A percentile compares a stretch with the other conserved stretches of the same genome.
Evolutionary conservation across 2,888 invertebrate species (phyloP).

Genomic region (Papilio protenor): DNA sequence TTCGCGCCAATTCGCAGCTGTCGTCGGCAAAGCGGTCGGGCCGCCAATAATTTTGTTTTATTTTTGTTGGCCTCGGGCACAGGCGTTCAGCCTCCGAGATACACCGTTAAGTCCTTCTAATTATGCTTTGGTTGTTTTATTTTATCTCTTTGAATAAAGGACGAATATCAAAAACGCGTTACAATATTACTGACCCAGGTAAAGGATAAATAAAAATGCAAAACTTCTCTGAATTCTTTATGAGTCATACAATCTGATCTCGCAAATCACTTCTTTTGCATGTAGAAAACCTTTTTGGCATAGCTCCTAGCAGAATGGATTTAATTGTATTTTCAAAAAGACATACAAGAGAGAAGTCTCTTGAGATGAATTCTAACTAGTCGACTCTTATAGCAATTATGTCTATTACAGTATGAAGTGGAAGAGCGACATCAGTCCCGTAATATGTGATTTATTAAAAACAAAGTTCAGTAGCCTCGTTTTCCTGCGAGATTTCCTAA

Average conservation of each 20-base stretch:
- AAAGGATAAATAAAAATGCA: conserved; percentile 43
- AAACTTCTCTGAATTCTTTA: conserved; percentile 16
- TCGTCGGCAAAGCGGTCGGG: conserved; percentile 70
- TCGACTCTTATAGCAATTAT: background rate
- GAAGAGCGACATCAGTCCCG: background rate
- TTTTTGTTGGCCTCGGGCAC: conserved; percentile 62
- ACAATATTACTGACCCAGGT: conserved; percentile 35
- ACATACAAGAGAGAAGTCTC: background rate
- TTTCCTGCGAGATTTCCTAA: conserved; percentile 41
- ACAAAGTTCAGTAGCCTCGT: conserved; percentile 42
- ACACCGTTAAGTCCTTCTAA: conserved; percentile 74
- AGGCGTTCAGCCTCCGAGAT: conserved; percentile 67
- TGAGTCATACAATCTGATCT: conserved; percentile 30
- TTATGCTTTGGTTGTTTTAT: conserved; percentile 57
- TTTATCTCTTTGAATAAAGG: conserved; percentile 44
- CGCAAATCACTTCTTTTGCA: conserved; percentile 14
- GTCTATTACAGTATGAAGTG: background rate
- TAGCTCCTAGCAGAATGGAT: too few species aligned
- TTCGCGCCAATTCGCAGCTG: conserved; percentile 83
- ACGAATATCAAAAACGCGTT: conserved; percentile 45
- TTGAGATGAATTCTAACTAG: background rate
- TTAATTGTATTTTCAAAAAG: too few species aligned
- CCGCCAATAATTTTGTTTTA: conserved; percentile 63
- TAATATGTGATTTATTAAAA: conserved; percentile 21
- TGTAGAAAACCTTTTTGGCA: background rate